Evolutionary conservation across 2,113 vertebrate genomes (phyloP).

Genomic region (Dolichallabes microphthalmus): DNA sequence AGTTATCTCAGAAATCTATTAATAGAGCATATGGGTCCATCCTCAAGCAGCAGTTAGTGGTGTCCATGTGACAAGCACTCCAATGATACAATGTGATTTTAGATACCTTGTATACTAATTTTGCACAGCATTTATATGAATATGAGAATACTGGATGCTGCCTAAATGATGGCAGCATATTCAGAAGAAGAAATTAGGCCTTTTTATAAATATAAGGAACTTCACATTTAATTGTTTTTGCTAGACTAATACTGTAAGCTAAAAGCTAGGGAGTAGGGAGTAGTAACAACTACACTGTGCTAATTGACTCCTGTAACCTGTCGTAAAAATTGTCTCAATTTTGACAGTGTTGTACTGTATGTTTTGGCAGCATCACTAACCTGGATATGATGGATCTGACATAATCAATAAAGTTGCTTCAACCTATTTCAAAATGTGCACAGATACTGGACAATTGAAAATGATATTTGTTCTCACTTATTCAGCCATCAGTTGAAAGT

Average conservation of each 20-base stretch:
- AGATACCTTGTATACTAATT: neutral
- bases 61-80: no score
- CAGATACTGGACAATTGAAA: neutral
- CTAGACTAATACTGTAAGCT: neutral
- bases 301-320: neutral
- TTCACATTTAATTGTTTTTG: no score
- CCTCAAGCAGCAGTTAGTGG: no score
- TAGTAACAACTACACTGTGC: neutral
- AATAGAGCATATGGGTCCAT: no score
- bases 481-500: neutral
- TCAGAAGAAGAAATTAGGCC: neutral
- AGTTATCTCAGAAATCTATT: no score
- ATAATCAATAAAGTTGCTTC: slow-evolving; percentile 1
- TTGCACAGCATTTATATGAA: neutral
- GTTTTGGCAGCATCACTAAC: neutral
- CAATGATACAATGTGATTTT: neutral
- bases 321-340: neutral
- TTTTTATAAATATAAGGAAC: neutral
- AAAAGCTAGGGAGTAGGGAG: neutral
- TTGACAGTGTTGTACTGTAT: neutral
- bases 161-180: neutral
- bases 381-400: neutral
- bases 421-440: neutral
- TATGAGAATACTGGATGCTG: neutral
- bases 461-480: neutral